A percentile compares a stretch with the other conserved stretches of the same genome.
phyloP scores from a whole-genome alignment of 2,888 invertebrate genomes.

The Bombylius major region DNA sequence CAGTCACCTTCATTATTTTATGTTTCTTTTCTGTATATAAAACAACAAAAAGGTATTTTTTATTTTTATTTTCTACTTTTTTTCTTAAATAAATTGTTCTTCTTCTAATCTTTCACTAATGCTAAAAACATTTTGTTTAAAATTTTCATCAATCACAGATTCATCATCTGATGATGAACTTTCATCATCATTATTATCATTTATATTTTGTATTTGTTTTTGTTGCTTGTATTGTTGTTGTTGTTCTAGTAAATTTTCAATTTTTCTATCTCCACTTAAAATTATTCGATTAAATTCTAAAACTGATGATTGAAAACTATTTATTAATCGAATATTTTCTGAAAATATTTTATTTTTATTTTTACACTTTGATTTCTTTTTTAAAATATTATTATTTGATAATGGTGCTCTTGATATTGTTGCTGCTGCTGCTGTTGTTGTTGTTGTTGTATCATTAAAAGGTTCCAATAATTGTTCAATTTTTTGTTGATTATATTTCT shows the following conservation, averaged over 20 bases:
- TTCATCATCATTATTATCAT: not conserved
- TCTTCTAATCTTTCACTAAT: conserved; percentile 14
- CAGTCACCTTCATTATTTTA: not conserved
- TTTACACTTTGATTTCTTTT: too few relatives aligned
- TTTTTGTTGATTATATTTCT: not conserved
- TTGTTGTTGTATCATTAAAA: conserved; percentile 14
- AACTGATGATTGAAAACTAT: too few relatives aligned
- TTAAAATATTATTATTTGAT: not conserved
- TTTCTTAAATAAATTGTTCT: not conserved
- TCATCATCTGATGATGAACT: conserved; percentile 22
- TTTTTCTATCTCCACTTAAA: too few relatives aligned
- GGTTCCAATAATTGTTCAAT: not conserved
- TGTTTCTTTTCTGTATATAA: not conserved
- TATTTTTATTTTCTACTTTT: too few relatives aligned
- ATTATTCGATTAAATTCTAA: too few relatives aligned
- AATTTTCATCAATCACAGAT: too few relatives aligned
- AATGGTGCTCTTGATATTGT: conserved; percentile 12
- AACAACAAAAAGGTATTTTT: not conserved
- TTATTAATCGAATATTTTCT: too few relatives aligned
- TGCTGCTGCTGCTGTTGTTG: conserved; percentile 7
- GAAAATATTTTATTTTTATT: too few relatives aligned
- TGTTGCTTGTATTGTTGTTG: conserved; percentile 11
- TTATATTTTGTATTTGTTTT: not conserved
- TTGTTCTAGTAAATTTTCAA: too few relatives aligned
- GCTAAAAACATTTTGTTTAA: conserved; percentile 10